Evolutionary conservation across 2,113 vertebrate genomes (phyloP).

Genomic region (Rattus norvegicus): DNA sequence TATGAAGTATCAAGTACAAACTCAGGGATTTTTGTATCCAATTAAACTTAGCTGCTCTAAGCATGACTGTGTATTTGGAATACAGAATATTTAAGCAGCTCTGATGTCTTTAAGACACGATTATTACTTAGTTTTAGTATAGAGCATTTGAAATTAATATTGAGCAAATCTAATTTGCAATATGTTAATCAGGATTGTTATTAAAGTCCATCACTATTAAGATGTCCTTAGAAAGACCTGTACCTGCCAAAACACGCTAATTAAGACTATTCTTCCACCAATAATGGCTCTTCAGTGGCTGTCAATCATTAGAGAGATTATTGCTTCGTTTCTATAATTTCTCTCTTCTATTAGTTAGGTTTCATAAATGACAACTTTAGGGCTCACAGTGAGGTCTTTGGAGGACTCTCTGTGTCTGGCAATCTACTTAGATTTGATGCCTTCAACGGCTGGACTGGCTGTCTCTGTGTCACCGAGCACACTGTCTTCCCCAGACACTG

Average conservation of each 20-base stretch:
- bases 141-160: conserved; percentile 32
- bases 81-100: not conserved
- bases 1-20: conserved; percentile 18
- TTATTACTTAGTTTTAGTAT: conserved; percentile 37
- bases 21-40: not conserved
- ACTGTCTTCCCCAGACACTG: not conserved
- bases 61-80: not conserved
- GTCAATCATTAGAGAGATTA: not conserved
- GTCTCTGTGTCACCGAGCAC: not conserved
- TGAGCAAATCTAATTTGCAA: conserved; percentile 24
- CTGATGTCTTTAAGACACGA: not conserved
- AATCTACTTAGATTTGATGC: not conserved
- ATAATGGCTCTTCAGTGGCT: not conserved
- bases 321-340: conserved; percentile 7
- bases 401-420: not conserved
- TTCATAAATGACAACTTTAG: not conserved
- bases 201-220: not conserved
- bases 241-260: not conserved
- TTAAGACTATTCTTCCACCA: not conserved
- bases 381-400: not conserved
- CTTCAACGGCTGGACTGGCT: not conserved
- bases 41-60: not conserved
- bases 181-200: not conserved
- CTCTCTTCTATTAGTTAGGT: not conserved
- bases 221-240: not conserved